These are phyloP conservation scores for Malurus elegans DNA, from an alignment of 2,113 vertebrate genomes.

Conservation along the genomic window DNA sequence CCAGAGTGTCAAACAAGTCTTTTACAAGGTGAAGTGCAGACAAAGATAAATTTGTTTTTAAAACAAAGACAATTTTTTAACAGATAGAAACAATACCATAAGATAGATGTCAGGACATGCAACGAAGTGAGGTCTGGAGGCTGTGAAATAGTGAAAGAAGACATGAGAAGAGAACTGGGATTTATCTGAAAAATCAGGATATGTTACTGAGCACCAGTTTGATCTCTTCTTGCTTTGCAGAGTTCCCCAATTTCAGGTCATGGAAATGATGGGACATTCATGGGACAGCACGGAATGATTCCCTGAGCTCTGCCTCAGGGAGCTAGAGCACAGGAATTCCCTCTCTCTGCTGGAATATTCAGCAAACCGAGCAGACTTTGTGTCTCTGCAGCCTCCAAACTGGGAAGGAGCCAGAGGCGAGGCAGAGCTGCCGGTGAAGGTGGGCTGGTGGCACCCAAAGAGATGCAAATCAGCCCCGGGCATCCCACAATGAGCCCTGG, in stretches of 20 bases:
- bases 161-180: neutral
- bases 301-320: neutral
- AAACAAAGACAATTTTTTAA: neutral
- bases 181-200: neutral
- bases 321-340: neutral
- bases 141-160: neutral
- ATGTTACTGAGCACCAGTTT: neutral
- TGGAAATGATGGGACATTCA: too few species aligned
- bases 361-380: neutral
- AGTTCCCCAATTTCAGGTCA: neutral
- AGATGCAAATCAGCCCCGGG: neutral
- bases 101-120: rapidly evolving
- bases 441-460: neutral
- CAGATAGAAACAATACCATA: neutral
- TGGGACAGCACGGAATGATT: neutral
- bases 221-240: neutral
- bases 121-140: neutral
- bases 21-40: neutral
- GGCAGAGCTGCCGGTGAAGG: neutral
- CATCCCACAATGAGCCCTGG: neutral
- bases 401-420: neutral
- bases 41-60: neutral
- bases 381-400: neutral
- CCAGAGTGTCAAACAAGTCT: neutral
- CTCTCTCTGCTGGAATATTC: neutral